Conservation (phyloP, 2,888 invertebrate species). For the Camptogramma bilineatum region DNA sequence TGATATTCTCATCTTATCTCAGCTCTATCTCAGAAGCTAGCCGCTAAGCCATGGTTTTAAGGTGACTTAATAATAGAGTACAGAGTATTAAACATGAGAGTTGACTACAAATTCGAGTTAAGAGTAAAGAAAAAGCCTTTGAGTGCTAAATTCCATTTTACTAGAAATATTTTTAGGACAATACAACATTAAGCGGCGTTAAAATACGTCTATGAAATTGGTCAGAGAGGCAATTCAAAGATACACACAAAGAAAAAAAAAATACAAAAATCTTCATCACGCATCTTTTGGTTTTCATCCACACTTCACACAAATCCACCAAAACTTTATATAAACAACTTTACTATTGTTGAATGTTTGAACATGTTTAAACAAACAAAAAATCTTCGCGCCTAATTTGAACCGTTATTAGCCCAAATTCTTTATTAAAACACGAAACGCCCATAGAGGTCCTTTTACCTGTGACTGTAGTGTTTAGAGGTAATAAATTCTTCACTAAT, state of each 20-base stretch:
- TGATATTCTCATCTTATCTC: too few relatives aligned
- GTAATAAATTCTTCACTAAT: constrained; percentile 35
- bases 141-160: too few relatives aligned
- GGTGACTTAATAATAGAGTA: too few relatives aligned
- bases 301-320: constrained; percentile 43
- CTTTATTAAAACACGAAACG: constrained; percentile 70
- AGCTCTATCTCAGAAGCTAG: too few relatives aligned
- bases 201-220: too few relatives aligned
- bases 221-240: too few relatives aligned
- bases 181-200: too few relatives aligned
- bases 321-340: constrained; percentile 60
- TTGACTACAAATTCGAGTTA: too few relatives aligned
- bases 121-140: too few relatives aligned
- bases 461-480: constrained; percentile 40
- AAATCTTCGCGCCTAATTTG: constrained; percentile 70
- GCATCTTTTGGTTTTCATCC: background rate
- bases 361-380: constrained; percentile 58
- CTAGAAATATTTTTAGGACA: too few relatives aligned
- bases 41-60: too few relatives aligned
- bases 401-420: constrained; percentile 65
- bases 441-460: constrained; percentile 61
- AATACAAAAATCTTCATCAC: background rate
- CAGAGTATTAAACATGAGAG: too few relatives aligned
- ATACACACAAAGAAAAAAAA: background rate
- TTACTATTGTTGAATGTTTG: constrained; percentile 43